Evolutionary conservation across 2,888 invertebrate genomes (phyloP).

Genomic region (Entomobrya multifasciata): DNA sequence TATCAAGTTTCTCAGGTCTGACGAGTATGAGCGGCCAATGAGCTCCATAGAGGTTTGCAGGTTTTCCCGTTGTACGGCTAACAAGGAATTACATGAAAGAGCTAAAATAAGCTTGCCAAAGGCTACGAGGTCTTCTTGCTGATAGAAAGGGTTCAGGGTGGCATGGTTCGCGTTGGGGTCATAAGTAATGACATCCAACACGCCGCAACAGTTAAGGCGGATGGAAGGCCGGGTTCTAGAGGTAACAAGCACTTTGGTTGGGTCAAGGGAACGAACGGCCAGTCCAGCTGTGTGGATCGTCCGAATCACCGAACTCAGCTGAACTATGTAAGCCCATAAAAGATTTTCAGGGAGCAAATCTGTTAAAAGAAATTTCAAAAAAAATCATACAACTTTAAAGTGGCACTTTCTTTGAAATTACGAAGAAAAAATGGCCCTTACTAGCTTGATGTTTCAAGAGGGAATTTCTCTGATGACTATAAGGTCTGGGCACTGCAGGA

Average conservation of each 20-base stretch:
- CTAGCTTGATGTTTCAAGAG: constrained; percentile 86
- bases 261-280: constrained; percentile 92
- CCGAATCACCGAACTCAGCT: constrained; percentile 95
- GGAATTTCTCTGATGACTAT: constrained; percentile 91
- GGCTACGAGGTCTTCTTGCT: constrained; percentile 95
- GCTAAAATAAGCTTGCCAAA: constrained; percentile 95
- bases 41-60: constrained; percentile 93
- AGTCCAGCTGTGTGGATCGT: constrained; percentile 91
- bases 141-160: constrained; percentile 86
- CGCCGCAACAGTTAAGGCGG: constrained; percentile 90
- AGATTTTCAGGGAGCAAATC: constrained; percentile 92
- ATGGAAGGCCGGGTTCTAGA: constrained; percentile 86
- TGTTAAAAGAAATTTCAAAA: too few species aligned
- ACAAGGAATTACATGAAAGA: constrained; percentile 94
- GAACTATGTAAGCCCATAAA: constrained; percentile 97
- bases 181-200: constrained; percentile 90
- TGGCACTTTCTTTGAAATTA: neutral
- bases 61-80: constrained; percentile 93
- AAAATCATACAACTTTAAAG: neutral
- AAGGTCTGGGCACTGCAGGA: constrained; percentile 89
- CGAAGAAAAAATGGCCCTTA: constrained; percentile 61
- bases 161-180: constrained; percentile 87
- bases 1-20: constrained; percentile 96
- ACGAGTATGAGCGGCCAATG: constrained; percentile 93
- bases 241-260: constrained; percentile 93